These are phyloP conservation scores for Rhinophrynus dorsalis DNA, from an alignment of 2,797 vertebrate species.

Conservation along the genomic window DNA sequence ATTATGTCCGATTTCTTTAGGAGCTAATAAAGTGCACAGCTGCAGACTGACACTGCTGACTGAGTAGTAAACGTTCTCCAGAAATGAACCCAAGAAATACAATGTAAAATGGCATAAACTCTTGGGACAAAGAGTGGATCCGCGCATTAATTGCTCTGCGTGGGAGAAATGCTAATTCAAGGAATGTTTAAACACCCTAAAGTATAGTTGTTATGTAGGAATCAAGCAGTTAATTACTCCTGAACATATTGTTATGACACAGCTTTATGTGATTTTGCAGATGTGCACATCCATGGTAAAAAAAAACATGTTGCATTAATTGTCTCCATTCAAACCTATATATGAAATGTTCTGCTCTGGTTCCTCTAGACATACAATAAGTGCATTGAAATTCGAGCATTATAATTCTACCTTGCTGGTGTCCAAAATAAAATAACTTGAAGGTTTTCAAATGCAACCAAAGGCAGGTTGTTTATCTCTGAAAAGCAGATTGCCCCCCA, in stretches of 20 bases:
- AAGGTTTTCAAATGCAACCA: constrained; percentile 60
- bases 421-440: constrained; percentile 52
- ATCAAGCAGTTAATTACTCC: constrained; percentile 49
- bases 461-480: constrained; percentile 59
- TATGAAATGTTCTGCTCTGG: constrained; percentile 36
- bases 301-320: constrained; percentile 38
- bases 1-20: constrained; percentile 13
- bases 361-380: not conserved
- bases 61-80: constrained; percentile 18
- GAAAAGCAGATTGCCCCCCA: constrained; percentile 53
- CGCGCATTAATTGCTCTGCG: constrained; percentile 55
- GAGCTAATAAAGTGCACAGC: constrained; percentile 4
- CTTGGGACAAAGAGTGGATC: constrained; percentile 58
- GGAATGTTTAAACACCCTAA: constrained; percentile 49
- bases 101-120: constrained; percentile 58
- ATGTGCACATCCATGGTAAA: constrained; percentile 45
- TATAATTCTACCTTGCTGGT: constrained; percentile 59
- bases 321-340: constrained; percentile 50
- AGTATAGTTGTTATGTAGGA: constrained; percentile 42
- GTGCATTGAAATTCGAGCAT: constrained; percentile 5
- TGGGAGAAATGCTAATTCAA: constrained; percentile 48
- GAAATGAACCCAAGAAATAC: constrained; percentile 36
- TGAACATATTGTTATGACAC: constrained; percentile 48
- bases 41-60: constrained; percentile 24
- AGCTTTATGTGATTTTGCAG: constrained; percentile 53